Conservation (phyloP, 2,888 invertebrate genomes). For the Gastracanthus pulcherrimus region DNA sequence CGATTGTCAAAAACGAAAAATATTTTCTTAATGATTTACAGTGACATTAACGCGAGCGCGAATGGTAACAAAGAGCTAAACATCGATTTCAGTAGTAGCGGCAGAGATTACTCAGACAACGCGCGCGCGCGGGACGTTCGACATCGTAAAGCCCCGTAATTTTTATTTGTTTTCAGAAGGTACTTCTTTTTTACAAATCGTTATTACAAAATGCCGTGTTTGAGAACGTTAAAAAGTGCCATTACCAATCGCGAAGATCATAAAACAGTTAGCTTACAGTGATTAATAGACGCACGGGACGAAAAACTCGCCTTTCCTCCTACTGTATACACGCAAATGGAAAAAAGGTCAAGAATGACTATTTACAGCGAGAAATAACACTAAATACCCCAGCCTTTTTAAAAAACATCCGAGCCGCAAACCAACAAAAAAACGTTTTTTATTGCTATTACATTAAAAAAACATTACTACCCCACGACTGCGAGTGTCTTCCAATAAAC, state of each 20-base stretch:
- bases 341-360: slow-evolving; percentile 3
- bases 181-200: background rate
- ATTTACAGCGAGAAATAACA: background rate
- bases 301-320: background rate
- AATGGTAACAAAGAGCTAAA: background rate
- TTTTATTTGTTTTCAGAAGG: background rate
- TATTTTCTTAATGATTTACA: background rate
- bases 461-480: background rate
- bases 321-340: background rate
- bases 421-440: too few relatives aligned
- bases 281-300: background rate
- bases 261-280: background rate
- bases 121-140: background rate
- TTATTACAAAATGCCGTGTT: background rate
- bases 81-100: slow-evolving; percentile 5
- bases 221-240: background rate
- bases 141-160: background rate
- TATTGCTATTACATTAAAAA: too few relatives aligned
- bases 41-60: background rate
- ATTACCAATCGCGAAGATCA: background rate
- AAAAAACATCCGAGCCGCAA: too few relatives aligned
- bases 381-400: too few relatives aligned
- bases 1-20: background rate
- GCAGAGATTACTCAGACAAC: background rate
- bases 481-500: too few relatives aligned